Evolutionary conservation across 2,888 invertebrate genomes (phyloP).

Genomic region (Lysandra coridon): DNA sequence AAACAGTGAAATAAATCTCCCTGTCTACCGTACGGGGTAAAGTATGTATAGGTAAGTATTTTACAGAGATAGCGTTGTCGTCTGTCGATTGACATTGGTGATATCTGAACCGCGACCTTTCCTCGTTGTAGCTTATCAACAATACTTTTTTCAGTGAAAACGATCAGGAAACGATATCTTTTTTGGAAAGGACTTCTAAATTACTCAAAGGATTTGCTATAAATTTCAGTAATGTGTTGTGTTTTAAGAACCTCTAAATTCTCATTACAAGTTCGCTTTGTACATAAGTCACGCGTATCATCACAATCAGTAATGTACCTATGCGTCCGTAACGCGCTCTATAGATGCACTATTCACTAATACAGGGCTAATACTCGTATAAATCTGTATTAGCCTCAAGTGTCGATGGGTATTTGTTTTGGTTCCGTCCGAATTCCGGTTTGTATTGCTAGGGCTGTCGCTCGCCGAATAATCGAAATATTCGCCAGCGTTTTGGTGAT

Average conservation of each 20-base stretch:
- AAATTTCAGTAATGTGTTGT: neutral
- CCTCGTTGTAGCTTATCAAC: neutral
- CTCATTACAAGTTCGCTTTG: neutral
- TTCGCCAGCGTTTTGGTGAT: neutral
- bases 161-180: neutral
- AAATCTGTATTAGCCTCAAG: slow-evolving; percentile 3
- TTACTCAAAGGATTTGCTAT: no score
- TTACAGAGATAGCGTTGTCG: neutral
- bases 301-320: neutral
- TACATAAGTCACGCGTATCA: neutral
- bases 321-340: neutral
- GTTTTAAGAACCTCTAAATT: neutral
- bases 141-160: neutral
- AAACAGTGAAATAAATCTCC: no score
- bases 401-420: slow-evolving; percentile 13
- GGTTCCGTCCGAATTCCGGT: slow-evolving; percentile 11
- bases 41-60: neutral
- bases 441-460: slow-evolving; percentile 11
- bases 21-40: neutral
- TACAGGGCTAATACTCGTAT: neutral
- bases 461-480: neutral
- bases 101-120: neutral
- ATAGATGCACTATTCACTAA: slow-evolving; percentile 3
- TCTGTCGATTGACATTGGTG: neutral
- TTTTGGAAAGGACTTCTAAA: no score